Conservation (phyloP, 2,888 invertebrate species). For the Epistrophe grossulariae region DNA sequence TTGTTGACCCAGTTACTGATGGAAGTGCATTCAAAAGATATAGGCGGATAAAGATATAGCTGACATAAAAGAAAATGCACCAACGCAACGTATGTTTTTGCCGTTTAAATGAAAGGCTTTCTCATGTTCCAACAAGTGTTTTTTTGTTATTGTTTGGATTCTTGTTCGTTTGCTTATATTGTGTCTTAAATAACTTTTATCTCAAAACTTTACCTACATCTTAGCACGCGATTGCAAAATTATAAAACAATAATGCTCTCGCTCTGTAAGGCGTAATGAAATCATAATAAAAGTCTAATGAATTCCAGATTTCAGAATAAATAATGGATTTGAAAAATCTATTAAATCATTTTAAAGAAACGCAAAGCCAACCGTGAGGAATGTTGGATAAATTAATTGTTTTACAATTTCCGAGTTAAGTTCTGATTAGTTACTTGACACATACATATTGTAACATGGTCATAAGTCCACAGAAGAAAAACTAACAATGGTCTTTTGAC, state of each 20-base stretch:
- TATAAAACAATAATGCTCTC: slow-evolving; percentile 22
- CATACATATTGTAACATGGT: too few species aligned
- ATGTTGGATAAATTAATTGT: too few species aligned
- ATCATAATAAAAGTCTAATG: slow-evolving; percentile 4
- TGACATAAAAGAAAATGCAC: slow-evolving; percentile 25
- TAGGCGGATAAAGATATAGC: slow-evolving; percentile 4
- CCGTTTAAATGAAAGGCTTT: slow-evolving; percentile 38
- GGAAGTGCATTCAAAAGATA: neutral
- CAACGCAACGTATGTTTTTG: neutral
- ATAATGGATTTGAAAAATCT: neutral
- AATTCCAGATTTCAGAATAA: neutral
- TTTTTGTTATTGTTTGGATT: slow-evolving; percentile 10
- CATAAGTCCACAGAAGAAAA: too few species aligned
- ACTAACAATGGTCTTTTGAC: too few species aligned
- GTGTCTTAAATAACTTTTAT: slow-evolving; percentile 13
- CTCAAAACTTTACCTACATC: neutral
- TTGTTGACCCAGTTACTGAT: slow-evolving; percentile 40
- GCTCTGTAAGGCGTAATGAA: slow-evolving; percentile 14
- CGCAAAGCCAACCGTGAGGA: neutral
- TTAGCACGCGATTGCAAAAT: slow-evolving; percentile 20
- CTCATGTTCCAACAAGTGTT: neutral
- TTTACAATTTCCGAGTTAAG: too few species aligned
- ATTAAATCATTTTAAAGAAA: slow-evolving; percentile 2
- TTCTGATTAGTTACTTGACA: too few species aligned
- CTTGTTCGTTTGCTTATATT: neutral